Evolutionary conservation across 2,888 invertebrate genomes (phyloP), one percentile per base, ranked within the genome.

Genomic region (Metellina segmentata): DNA sequence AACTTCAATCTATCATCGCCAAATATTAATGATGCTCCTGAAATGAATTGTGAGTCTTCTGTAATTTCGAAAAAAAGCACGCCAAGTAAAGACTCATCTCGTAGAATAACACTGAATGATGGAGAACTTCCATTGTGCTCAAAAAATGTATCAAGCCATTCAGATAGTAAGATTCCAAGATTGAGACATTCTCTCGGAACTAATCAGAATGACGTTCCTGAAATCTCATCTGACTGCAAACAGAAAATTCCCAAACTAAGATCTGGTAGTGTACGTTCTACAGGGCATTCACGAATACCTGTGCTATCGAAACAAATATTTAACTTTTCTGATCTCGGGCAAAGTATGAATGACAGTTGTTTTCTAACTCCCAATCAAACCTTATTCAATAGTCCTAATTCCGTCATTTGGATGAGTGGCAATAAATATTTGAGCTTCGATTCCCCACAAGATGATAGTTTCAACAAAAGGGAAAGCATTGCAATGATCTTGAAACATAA

Each of bases 401-500:
- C 78, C 0, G 6, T 52, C 11, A 49, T 51, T 16, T 78, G 78
- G 78, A 78, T 78, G 51, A 78, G 78, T 19, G 78, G 78, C 16
- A 52, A 52, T 16, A 49, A 78, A n/a, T 78, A 51, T n/a, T 78
- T 78, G 4, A 16, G 7, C 16, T 78, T 19, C 7, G 0, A 6
- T 7, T n/a, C 78, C 5, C 78, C 85, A 9, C 70, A 20, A n/a
- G 86, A 87, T 7, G 77, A 82, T 13, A 7, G 7, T n/a, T 16
- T 16, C 48, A 87, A 91, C 53, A 91, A 87, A 74, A 34, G 91
- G 53, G 91, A 91, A 49, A 87, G 87, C 49, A 91, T 91, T 78
- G 91, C 91, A 5, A 71, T 87, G 83, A 91, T 91, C 20, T 61
- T 91, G 34, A 87, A 51, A 72, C 87, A 87, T 74, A 91, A 91